phyloP scores from a whole-genome alignment of 2,888 invertebrate genomes.

The Dione vanillae region DNA sequence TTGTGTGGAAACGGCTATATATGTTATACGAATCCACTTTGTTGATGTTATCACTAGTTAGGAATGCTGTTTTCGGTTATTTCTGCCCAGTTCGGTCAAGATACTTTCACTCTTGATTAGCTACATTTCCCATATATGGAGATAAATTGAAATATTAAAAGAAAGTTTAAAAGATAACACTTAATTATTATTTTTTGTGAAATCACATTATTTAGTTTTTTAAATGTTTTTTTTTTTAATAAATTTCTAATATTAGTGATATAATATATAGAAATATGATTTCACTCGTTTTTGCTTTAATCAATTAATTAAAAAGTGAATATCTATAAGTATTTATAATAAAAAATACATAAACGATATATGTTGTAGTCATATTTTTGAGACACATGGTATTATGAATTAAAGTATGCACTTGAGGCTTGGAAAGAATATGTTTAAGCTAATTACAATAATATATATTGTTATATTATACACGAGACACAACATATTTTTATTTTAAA shows the following conservation, averaged over 20 bases:
- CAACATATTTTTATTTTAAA: constrained; percentile 8
- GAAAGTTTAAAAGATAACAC: not conserved
- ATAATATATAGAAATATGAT: not conserved
- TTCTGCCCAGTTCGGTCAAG: not conserved
- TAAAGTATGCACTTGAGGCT: not conserved
- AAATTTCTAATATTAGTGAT: not conserved
- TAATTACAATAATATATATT: not conserved
- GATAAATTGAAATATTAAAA: constrained; percentile 3
- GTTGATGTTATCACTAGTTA: constrained; percentile 6
- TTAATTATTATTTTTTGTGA: not conserved
- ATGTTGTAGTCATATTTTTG: not conserved
- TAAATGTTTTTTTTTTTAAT: not conserved
- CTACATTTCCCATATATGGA: not conserved
- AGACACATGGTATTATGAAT: not conserved
- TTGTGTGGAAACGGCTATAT: constrained; percentile 11
- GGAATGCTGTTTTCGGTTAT: constrained; percentile 13
- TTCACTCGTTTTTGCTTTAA: not conserved
- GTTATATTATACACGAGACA: constrained; percentile 14
- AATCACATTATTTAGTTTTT: not conserved
- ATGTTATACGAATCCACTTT: constrained; percentile 12
- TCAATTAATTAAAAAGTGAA: not conserved
- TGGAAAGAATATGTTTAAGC: not conserved
- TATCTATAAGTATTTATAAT: too few relatives aligned
- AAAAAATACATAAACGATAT: not conserved
- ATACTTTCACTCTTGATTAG: constrained; percentile 20